These are phyloP conservation scores for Xenopus borealis DNA, from an alignment of 2,113 vertebrate species.

Conservation along the genomic window DNA sequence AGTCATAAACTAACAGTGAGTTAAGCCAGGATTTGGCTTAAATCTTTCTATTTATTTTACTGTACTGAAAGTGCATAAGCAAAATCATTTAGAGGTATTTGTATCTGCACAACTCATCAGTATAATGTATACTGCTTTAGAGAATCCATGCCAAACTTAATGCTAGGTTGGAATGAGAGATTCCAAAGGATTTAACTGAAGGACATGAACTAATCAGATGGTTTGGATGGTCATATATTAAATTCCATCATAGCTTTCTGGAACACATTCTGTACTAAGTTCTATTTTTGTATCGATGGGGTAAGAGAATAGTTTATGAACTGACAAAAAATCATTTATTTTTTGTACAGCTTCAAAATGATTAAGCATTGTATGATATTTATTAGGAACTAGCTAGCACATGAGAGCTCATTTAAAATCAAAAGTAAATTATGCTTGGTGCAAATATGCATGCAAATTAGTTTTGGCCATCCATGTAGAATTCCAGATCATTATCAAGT, in stretches of 20 bases:
- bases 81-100: constrained; percentile 27
- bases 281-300: no score
- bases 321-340: no score
- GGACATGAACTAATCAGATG: neutral
- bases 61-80: constrained; percentile 25
- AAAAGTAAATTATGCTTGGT: no score
- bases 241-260: neutral
- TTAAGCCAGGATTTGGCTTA: constrained; percentile 32
- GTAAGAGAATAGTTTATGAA: no score
- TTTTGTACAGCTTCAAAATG: no score
- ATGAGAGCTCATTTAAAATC: no score
- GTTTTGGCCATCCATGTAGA: no score
- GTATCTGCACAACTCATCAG: constrained; percentile 41
- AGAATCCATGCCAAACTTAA: constrained; percentile 49
- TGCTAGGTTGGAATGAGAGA: constrained; percentile 43
- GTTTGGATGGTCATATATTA: neutral
- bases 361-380: no score
- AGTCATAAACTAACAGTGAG: constrained; percentile 47
- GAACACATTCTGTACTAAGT: neutral
- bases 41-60: constrained; percentile 27
- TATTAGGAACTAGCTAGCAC: no score
- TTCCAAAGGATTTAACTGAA: constrained; percentile 24
- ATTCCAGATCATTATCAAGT: no score
- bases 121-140: constrained; percentile 38
- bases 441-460: no score